Evolutionary conservation across 2,113 vertebrate species (phyloP), one percentile per base, ranked within the genome.

Genomic region (Bolborhynchus lineola): DNA sequence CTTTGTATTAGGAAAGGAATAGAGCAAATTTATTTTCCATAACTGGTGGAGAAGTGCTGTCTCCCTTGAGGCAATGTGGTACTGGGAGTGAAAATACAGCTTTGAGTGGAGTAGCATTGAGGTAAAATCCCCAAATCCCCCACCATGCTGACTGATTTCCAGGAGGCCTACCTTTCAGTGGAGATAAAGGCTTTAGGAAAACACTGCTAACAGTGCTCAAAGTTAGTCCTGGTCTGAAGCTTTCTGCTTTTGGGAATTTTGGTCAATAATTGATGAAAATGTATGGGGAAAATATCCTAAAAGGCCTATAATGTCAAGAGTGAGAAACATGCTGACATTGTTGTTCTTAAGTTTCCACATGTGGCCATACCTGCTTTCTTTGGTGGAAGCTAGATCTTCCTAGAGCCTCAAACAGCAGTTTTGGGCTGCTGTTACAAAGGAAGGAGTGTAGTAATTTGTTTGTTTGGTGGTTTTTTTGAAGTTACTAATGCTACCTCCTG

Each of bases 301-400:
- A 83, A 39, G 1, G 7, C 9, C 20, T 70, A 2, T 19, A 28
- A 50, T 2, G 3, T 21, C 16, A 9, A 21, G 16, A 50, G 11
- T 1, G 35, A 49, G 59, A 42, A 93, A 6, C 4, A 1, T 63
- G 53, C 21, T 65, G 60, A 46, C 6, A 3, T 1, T 35, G 4
- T 5, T 37, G 11, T 60, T 62, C 19, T 69, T 35, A 13, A 31
- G 14, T 28, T 69, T 65, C 39, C 69, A n/a, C 16, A 29, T 0
- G 0, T 26, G 31, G 3, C 1, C 9, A 4, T n/a, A 78, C 17
- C 17, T 20, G 8, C 23, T 29, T 35, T 83, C 31, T 33, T 10
- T 42, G 16, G 9, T 15, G 18, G 3, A 14, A 77, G 0, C 16
- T 33, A 11, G 4, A 10, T 35, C 42, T 47, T 94, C 44, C 19